These are phyloP conservation scores for Scarus forsteni DNA, from an alignment of 2,797 vertebrate genomes.

Conservation along the genomic window DNA sequence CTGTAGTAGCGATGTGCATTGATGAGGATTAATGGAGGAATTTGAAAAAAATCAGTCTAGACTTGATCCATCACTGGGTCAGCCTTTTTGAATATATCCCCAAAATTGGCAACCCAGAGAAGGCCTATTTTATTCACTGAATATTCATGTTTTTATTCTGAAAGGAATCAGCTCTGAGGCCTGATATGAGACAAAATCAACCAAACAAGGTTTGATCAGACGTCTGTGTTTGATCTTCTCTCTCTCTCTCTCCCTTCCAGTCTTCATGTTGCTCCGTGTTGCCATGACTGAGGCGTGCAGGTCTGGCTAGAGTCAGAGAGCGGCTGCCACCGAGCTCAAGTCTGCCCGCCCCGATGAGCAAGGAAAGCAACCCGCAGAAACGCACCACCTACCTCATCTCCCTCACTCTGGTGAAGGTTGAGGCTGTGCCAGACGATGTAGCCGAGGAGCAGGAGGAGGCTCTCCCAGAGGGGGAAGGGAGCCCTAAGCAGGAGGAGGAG, in stretches of 20 bases:
- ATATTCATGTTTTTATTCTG: slow-evolving; percentile 15
- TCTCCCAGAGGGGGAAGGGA: slow-evolving; percentile 74
- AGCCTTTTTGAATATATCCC: slow-evolving; percentile 53
- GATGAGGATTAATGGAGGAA: slow-evolving; percentile 65
- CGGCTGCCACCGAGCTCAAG: slow-evolving; percentile 71
- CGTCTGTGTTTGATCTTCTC: slow-evolving; percentile 46
- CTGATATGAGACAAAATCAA: slow-evolving; percentile 16
- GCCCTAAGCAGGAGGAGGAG: slow-evolving; percentile 69
- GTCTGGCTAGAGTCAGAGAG: slow-evolving; percentile 74
- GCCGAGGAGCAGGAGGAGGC: slow-evolving; percentile 69
- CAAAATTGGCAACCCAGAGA: slow-evolving; percentile 45
- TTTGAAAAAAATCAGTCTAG: slow-evolving; percentile 69
- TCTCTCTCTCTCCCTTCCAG: slow-evolving; percentile 44
- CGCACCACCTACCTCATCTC: slow-evolving; percentile 98
- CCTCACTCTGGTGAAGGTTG: slow-evolving; percentile 96
- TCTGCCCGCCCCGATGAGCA: slow-evolving; percentile 89
- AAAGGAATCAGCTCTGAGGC: slow-evolving; percentile 31
- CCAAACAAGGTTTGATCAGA: slow-evolving; percentile 12
- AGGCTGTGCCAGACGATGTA: slow-evolving; percentile 87
- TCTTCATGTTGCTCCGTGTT: slow-evolving; percentile 31
- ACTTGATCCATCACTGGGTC: slow-evolving; percentile 71
- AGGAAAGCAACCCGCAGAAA: slow-evolving; percentile 89
- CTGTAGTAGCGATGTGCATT: slow-evolving; percentile 64
- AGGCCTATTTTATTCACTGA: not conserved
- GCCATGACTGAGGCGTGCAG: slow-evolving; percentile 68